Conservation (phyloP, 1,140 invertebrate genomes). For the Trinorchestia longiramus region DNA sequence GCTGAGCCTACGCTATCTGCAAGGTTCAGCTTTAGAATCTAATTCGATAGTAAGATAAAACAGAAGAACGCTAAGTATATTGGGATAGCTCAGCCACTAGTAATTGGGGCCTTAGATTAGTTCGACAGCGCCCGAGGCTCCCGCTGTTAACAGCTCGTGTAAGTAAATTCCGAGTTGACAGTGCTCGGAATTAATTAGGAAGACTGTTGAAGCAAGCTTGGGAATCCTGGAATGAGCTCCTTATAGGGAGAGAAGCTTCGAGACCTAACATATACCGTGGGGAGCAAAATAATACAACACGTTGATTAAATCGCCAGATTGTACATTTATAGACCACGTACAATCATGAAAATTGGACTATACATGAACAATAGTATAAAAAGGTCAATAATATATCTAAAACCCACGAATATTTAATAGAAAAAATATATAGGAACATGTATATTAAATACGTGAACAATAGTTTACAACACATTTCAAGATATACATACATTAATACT, state of each 20-base stretch:
- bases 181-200: constrained; percentile 14
- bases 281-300: too few species aligned
- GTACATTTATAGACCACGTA: too few species aligned
- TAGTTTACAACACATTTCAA: too few species aligned
- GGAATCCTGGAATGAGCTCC: not conserved
- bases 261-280: not conserved
- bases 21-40: not conserved
- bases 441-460: too few species aligned
- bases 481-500: too few species aligned
- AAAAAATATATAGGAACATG: too few species aligned
- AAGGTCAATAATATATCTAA: too few species aligned
- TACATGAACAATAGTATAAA: too few species aligned
- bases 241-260: not conserved
- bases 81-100: not conserved
- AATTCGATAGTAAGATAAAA: not conserved
- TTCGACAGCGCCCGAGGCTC: not conserved
- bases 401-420: too few species aligned
- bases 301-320: too few species aligned
- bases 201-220: not conserved
- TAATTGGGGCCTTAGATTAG: not conserved
- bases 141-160: constrained; percentile 6
- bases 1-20: not conserved
- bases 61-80: not conserved
- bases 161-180: constrained; percentile 33
- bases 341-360: too few species aligned